phyloP scores from a whole-genome alignment of 2,797 vertebrate genomes.

The Tauraco hartlaubi region DNA sequence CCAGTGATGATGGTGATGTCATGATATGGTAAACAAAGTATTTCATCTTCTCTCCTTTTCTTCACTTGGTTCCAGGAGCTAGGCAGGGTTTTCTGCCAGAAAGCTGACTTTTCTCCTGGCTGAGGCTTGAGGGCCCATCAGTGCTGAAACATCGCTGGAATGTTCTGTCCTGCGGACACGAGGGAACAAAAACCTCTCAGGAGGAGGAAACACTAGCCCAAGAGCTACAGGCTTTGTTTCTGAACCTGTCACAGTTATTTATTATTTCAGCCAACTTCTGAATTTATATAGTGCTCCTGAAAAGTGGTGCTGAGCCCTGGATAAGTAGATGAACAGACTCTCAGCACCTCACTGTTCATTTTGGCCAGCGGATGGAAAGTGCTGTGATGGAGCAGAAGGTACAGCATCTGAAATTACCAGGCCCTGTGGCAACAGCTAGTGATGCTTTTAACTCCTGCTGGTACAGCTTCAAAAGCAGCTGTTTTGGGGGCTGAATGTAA shows the following conservation, averaged over 20 bases:
- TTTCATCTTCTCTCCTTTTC: constrained; percentile 58
- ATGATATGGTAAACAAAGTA: constrained; percentile 67
- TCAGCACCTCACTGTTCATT: constrained; percentile 21
- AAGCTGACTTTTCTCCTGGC: constrained; percentile 69
- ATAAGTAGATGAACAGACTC: constrained; percentile 2
- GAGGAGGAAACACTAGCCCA: constrained; percentile 34
- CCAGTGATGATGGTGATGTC: constrained; percentile 65
- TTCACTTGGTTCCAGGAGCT: constrained; percentile 36
- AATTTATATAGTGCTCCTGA: constrained; percentile 59
- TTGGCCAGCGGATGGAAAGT: background rate
- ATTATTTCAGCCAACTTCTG: constrained; percentile 59
- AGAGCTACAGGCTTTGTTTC: constrained; percentile 56
- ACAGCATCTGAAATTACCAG: background rate
- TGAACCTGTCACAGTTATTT: constrained; percentile 67
- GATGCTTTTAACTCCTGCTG: constrained; percentile 15
- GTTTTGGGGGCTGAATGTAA: background rate
- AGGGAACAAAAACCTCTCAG: constrained; percentile 33
- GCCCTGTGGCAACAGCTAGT: background rate
- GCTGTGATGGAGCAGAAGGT: background rate
- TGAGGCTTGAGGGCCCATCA: constrained; percentile 37
- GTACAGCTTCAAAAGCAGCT: background rate
- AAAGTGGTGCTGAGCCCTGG: constrained; percentile 4
- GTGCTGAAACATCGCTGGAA: constrained; percentile 56
- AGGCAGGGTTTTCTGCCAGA: constrained; percentile 58
- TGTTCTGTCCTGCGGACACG: constrained; percentile 54